Evolutionary conservation across 2,113 vertebrate species (phyloP).

Genomic region (Sinosuthora webbiana): DNA sequence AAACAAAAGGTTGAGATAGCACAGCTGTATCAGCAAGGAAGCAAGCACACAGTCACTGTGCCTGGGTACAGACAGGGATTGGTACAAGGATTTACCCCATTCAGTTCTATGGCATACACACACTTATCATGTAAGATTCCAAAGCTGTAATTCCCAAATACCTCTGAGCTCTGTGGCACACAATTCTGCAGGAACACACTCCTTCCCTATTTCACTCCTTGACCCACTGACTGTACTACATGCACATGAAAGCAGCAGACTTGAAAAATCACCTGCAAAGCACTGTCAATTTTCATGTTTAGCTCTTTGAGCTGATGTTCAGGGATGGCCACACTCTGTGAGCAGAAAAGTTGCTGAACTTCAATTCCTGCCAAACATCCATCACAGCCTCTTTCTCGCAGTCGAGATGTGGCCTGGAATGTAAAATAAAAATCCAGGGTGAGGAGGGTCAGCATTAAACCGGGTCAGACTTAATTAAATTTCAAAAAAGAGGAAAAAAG

Average conservation of each 20-base stretch:
- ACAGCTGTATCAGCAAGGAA: neutral
- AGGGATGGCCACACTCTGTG: constrained; percentile 90
- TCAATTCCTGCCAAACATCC: constrained; percentile 93
- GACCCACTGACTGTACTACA: neutral
- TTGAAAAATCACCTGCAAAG: constrained; percentile 85
- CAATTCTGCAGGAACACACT: neutral
- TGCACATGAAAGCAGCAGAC: neutral
- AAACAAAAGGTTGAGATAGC: neutral
- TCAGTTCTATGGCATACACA: neutral
- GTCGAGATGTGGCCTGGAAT: constrained; percentile 86
- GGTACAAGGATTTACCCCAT: neutral
- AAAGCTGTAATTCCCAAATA: neutral
- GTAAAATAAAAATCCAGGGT: constrained; percentile 8
- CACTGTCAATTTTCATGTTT: constrained; percentile 92
- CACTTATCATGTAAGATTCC: neutral
- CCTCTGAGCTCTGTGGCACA: neutral
- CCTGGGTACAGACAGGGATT: neutral
- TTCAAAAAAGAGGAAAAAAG: neutral
- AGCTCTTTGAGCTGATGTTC: constrained; percentile 98
- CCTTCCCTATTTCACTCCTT: neutral
- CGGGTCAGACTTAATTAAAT: constrained; percentile 29
- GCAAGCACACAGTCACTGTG: neutral
- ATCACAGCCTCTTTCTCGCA: constrained; percentile 90
- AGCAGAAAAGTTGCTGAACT: constrained; percentile 98
- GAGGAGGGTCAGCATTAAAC: constrained; percentile 22